Evolutionary conservation across 2,888 invertebrate genomes (phyloP).

Genomic region (Rosalia funebris): DNA sequence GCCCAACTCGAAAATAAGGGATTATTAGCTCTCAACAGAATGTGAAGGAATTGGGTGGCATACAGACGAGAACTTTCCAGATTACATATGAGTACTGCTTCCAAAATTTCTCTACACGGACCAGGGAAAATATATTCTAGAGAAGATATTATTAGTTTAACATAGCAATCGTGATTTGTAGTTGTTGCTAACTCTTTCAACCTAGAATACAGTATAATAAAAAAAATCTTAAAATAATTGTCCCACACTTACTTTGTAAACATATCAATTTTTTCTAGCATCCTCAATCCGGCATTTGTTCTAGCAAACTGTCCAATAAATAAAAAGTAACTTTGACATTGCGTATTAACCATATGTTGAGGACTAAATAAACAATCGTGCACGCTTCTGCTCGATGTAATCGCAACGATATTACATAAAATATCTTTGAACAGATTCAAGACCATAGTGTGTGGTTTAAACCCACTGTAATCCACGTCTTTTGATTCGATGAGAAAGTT

Average conservation of each 20-base stretch:
- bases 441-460: conserved; percentile 67
- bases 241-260: conserved; percentile 81
- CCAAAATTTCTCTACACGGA: conserved; percentile 67
- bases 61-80: conserved; percentile 79
- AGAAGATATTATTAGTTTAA: conserved; percentile 92
- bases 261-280: conserved; percentile 79
- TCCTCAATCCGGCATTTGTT: conserved; percentile 72
- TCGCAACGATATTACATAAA: conserved; percentile 76
- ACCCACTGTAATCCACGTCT: conserved; percentile 49
- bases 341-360: conserved; percentile 86
- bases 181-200: conserved; percentile 82
- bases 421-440: conserved; percentile 85
- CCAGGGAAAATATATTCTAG: conserved; percentile 87
- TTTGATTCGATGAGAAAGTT: conserved; percentile 71
- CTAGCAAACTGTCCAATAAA: conserved; percentile 89
- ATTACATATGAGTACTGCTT: conserved; percentile 67
- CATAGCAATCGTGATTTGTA: conserved; percentile 90
- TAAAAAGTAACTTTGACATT: conserved; percentile 94
- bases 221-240: too few relatives aligned
- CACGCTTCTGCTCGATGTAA: conserved; percentile 78
- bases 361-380: conserved; percentile 91
- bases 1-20: conserved; percentile 87
- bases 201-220: conserved; percentile 65
- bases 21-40: conserved; percentile 81
- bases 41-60: conserved; percentile 89